Conservation (phyloP, 2,797 vertebrate species). For the Bovichtus diacanthus region DNA sequence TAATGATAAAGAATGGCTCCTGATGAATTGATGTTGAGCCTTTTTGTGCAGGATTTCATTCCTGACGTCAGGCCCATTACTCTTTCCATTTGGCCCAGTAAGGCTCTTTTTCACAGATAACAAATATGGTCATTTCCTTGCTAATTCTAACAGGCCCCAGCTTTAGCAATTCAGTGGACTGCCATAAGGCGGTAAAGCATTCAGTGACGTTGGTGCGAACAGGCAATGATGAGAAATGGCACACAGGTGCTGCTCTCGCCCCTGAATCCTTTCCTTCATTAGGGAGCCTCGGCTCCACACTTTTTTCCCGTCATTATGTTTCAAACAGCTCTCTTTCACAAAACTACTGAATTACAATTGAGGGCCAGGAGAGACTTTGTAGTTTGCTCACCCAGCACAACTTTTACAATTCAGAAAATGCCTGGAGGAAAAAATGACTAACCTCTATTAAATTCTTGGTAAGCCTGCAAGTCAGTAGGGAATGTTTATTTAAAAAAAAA, state of each 20-base stretch:
- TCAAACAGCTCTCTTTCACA: slow-evolving; percentile 41
- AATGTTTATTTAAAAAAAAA: neutral
- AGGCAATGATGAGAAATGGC: slow-evolving; percentile 82
- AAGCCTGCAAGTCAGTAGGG: neutral
- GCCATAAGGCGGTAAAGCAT: slow-evolving; percentile 71
- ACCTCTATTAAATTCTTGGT: neutral
- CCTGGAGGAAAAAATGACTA: neutral
- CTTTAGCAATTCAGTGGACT: slow-evolving; percentile 66
- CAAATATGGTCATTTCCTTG: slow-evolving; percentile 79
- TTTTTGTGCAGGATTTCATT: slow-evolving; percentile 75
- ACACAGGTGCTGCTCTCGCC: slow-evolving; percentile 76
- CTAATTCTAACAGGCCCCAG: slow-evolving; percentile 69
- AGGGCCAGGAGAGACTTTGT: slow-evolving; percentile 18
- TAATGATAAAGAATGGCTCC: slow-evolving; percentile 84
- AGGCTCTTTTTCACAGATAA: slow-evolving; percentile 83
- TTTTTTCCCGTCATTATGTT: slow-evolving; percentile 44
- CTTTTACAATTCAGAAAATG: slow-evolving; percentile 20
- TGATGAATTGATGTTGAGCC: slow-evolving; percentile 89
- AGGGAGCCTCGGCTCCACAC: slow-evolving; percentile 15
- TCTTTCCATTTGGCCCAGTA: slow-evolving; percentile 87
- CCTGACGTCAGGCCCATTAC: slow-evolving; percentile 85
- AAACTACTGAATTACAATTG: slow-evolving; percentile 29
- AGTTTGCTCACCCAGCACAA: neutral
- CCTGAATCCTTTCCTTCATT: slow-evolving; percentile 65
- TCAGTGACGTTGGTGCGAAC: slow-evolving; percentile 53